Conservation (phyloP, 2,797 vertebrate species). For the Molossus molossus region DNA sequence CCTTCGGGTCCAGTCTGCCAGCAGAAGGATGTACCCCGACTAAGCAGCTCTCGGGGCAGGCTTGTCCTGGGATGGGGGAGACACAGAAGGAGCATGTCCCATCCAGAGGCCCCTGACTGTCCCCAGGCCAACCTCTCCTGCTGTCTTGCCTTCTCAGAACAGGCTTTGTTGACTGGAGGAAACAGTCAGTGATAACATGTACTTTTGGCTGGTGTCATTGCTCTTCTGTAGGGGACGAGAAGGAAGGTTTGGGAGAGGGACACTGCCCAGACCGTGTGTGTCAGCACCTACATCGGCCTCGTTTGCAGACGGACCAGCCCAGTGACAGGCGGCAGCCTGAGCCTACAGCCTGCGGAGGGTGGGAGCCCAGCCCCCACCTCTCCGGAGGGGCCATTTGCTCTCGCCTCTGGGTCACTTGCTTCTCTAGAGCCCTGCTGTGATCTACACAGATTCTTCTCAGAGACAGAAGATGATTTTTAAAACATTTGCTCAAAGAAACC, state of each 20-base stretch:
- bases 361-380: not conserved
- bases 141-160: not conserved
- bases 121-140: not conserved
- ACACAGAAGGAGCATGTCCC: not conserved
- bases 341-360: fast-evolving
- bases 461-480: not conserved
- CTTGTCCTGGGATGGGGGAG: not conserved
- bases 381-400: too few relatives aligned
- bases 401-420: not conserved
- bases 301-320: not conserved
- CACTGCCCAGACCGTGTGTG: fast-evolving
- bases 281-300: fast-evolving
- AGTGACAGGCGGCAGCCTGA: fast-evolving
- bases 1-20: not conserved
- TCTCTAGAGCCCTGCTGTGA: not conserved
- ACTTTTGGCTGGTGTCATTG: not conserved
- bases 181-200: not conserved
- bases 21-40: too few relatives aligned
- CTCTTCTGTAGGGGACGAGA: not conserved
- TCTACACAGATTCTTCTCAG: not conserved
- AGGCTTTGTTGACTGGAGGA: not conserved
- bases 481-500: constrained; percentile 6
- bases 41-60: not conserved
- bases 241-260: not conserved
- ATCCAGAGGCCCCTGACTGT: not conserved